Conservation (phyloP, 2,113 vertebrate genomes). For the Tenebrosternarchus preto region DNA sequence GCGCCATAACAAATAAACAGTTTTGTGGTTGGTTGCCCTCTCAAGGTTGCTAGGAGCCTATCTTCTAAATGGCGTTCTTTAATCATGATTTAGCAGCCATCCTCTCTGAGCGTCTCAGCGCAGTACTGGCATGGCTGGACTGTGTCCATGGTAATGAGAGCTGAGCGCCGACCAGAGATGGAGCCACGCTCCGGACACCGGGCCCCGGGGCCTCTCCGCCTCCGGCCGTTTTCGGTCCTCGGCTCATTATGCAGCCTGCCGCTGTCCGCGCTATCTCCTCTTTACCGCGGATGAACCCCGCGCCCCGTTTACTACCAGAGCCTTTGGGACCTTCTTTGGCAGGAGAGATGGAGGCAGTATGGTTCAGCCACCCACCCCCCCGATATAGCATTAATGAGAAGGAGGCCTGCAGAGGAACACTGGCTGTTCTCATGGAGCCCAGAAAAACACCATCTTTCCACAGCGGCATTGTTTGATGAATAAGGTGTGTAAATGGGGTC, state of each 20-base stretch:
- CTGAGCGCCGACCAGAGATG: constrained; percentile 60
- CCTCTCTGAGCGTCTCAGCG: constrained; percentile 53
- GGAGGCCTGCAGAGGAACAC: background rate
- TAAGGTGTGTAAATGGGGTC: too few relatives aligned
- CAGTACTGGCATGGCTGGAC: constrained; percentile 55
- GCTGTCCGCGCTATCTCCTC: background rate
- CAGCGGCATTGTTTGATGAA: too few relatives aligned
- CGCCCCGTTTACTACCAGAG: background rate
- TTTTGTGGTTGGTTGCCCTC: constrained; percentile 63
- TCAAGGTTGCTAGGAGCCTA: constrained; percentile 71
- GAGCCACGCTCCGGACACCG: constrained; percentile 14
- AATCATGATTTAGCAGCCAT: constrained; percentile 72
- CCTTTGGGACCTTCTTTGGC: background rate
- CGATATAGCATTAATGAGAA: background rate
- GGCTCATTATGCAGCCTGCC: constrained; percentile 38
- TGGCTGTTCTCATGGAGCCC: too few relatives aligned
- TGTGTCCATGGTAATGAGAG: constrained; percentile 64
- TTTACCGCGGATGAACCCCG: background rate
- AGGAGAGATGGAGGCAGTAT: background rate
- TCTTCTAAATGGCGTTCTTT: constrained; percentile 66
- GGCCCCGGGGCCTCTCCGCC: constrained; percentile 29
- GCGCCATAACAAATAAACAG: constrained; percentile 68
- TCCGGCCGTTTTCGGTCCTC: constrained; percentile 52
- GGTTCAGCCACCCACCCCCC: background rate
- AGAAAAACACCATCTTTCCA: too few relatives aligned